Conservation (phyloP, 2,797 vertebrate species). For the Siniperca obscura region DNA sequence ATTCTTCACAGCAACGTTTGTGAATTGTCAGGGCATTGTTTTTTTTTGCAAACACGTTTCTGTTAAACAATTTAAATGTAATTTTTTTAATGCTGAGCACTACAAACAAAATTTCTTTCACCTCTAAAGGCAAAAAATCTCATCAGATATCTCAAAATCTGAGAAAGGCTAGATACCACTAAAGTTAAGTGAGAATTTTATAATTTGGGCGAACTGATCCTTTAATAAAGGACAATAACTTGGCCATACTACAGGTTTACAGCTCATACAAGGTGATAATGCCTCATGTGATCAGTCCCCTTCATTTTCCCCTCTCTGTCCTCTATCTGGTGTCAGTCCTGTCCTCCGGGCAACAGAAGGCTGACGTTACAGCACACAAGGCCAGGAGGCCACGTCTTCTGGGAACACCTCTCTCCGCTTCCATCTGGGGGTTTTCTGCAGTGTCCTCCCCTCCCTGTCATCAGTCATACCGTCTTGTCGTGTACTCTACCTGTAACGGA, state of each 20-base stretch:
- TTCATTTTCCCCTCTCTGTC: slow-evolving; percentile 48
- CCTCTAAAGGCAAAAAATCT: background rate
- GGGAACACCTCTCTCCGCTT: slow-evolving; percentile 54
- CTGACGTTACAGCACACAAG: slow-evolving; percentile 62
- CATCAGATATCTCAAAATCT: slow-evolving; percentile 3
- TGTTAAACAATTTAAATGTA: background rate
- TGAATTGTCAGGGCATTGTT: background rate
- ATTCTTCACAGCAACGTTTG: background rate
- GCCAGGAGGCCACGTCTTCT: slow-evolving; percentile 55
- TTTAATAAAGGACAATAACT: slow-evolving; percentile 12
- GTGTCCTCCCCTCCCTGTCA: slow-evolving; percentile 62
- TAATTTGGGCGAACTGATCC: slow-evolving; percentile 11
- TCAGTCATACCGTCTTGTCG: slow-evolving; percentile 44
- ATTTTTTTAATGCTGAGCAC: background rate
- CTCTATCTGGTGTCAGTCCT: slow-evolving; percentile 49
- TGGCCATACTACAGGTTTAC: background rate
- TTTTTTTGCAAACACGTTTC: background rate
- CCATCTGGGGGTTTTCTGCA: slow-evolving; percentile 50
- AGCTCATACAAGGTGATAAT: slow-evolving; percentile 35
- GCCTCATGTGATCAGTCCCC: slow-evolving; percentile 40
- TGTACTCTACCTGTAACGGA: slow-evolving; percentile 93
- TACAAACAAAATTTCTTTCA: background rate
- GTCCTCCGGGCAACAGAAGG: slow-evolving; percentile 35
- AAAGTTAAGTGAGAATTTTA: background rate
- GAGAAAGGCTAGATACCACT: background rate